phyloP scores from a whole-genome alignment of 2,888 invertebrate genomes.

The Platerodrilus igneus region DNA sequence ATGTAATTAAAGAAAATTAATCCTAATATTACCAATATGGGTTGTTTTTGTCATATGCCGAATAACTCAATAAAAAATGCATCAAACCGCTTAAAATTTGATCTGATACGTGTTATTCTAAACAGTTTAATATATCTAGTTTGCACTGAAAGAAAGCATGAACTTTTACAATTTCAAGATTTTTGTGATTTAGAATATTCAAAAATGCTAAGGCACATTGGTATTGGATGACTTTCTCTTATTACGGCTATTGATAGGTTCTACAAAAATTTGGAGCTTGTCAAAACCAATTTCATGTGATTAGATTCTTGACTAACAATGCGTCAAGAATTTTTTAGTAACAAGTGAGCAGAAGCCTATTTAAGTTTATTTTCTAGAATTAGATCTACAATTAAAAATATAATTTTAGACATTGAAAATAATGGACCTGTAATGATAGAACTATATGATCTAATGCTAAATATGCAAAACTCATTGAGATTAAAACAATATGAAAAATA shows the following conservation, averaged over 20 bases:
- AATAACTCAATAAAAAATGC: conserved; percentile 3
- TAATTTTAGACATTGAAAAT: conserved; percentile 16
- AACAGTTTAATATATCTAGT: background rate
- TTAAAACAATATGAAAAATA: conserved; percentile 6
- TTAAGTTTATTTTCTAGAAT: too few relatives aligned
- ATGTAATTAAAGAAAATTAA: conserved; percentile 10
- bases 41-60: conserved; percentile 1
- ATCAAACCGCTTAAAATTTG: conserved; percentile 1
- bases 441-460: conserved; percentile 7
- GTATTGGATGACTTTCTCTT: background rate
- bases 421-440: conserved; percentile 10
- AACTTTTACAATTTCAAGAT: background rate
- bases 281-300: conserved; percentile 1
- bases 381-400: conserved; percentile 4
- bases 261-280: background rate
- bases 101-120: background rate
- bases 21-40: background rate
- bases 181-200: conserved; percentile 2
- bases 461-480: conserved; percentile 7
- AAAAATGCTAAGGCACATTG: background rate
- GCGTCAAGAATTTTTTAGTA: background rate
- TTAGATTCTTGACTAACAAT: conserved; percentile 1
- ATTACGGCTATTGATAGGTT: background rate
- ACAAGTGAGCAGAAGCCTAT: conserved; percentile 12
- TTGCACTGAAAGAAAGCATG: background rate